Evolutionary conservation across 2,113 vertebrate genomes (phyloP), one percentile per base, ranked within the genome.

Genomic region (Prunella himalayana): DNA sequence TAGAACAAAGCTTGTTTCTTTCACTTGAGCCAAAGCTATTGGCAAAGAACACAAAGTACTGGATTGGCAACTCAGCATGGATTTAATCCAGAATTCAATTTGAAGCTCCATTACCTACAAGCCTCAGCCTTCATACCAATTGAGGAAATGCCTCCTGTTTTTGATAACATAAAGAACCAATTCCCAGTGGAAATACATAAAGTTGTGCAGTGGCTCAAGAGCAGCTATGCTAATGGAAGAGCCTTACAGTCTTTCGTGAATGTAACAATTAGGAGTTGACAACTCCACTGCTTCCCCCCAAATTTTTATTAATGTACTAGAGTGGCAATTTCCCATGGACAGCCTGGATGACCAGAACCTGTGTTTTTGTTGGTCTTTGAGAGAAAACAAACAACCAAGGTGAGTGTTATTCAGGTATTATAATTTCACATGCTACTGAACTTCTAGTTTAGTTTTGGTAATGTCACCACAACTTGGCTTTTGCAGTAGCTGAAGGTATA

Each of bases 21-120:
- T 92, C 81, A 82, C 60, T 81, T 92, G 88, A 92, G 97, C 95
- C 92, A 95, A 89, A 92, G 76, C 94, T 80, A 88, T 92, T 96
- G 88, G 90, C 85, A 93, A 94, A 96, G 91, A 85, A 86, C 90
- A 77, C 63, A 97, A 71, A 76, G 63, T 95, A 64, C 81, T 94
- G 80, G 72, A 95, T 95, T 95, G 88, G 96, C 86, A 95, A 93
- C 57, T 94, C 39, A 77, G 59, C 88, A 96, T 88, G 70, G 66
- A 73, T 95, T 91, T 97, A 97, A 96, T 97, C 97, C 96, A 97
- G 97, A 97, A 97, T 97, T 97, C 96, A 97, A 96, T 97, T 97
- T 97, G 95, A 97, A 97, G 96, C 96, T 97, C 96, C 95, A 97
- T 97, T 97, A 97, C 96, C 96, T 97, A 93, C 94, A 97, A 96